Conservation (phyloP, 23 tunicate genomes). For the Trididemnum nubilum region DNA sequence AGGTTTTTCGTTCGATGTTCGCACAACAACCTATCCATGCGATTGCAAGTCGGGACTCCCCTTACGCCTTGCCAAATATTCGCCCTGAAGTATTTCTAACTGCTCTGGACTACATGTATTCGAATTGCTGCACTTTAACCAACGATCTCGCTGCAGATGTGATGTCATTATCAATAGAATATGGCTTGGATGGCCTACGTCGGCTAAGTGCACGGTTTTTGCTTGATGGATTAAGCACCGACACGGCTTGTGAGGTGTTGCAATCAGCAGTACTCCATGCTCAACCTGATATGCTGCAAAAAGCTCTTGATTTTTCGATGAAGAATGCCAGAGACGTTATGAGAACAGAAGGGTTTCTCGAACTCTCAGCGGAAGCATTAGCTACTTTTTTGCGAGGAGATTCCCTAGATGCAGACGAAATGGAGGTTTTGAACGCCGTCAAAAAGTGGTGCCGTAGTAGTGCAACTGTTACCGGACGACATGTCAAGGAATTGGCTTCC, state of each 20-base stretch:
- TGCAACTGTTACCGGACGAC: conserved; percentile 43
- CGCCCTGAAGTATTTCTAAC: conserved; percentile 95
- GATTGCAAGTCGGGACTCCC: conserved; percentile 55
- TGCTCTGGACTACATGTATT: conserved; percentile 91
- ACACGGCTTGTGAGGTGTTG: conserved; percentile 75
- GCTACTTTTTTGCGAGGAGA: conserved; percentile 80
- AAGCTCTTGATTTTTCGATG: conserved; percentile 59
- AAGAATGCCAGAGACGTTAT: conserved; percentile 54
- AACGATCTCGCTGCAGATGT: conserved; percentile 85
- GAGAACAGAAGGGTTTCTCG: conserved; percentile 56
- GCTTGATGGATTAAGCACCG: conserved; percentile 59
- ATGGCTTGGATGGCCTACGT: conserved; percentile 79
- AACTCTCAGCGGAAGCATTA: conserved; percentile 68
- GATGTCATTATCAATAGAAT: conserved; percentile 76
- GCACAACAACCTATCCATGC: conserved; percentile 77
- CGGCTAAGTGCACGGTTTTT: conserved; percentile 61
- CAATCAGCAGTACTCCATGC: conserved; percentile 79
- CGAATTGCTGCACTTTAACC: conserved; percentile 94
- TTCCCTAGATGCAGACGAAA: conserved; percentile 78
- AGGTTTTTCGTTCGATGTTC: conserved; percentile 82
- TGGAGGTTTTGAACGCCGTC: conserved; percentile 75
- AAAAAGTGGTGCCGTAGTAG: conserved; percentile 64
- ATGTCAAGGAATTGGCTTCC: conserved; percentile 57
- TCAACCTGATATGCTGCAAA: conserved; percentile 79
- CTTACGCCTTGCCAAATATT: conserved; percentile 53